Conservation (phyloP, 1,140 invertebrate genomes). For the Helicoverpa zea region DNA sequence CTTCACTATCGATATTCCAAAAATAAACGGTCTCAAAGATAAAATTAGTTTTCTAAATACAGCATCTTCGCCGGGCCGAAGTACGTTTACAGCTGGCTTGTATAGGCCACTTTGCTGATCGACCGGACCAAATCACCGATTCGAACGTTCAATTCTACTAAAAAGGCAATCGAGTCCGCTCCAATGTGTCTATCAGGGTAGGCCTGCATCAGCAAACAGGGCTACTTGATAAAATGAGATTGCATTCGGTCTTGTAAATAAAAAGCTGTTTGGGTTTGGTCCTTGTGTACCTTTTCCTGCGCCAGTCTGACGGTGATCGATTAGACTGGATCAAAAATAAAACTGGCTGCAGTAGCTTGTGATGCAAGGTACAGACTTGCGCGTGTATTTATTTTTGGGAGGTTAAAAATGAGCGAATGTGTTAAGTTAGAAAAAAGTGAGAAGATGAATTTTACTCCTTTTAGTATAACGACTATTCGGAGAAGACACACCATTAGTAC, state of each 20-base stretch:
- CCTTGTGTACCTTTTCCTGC: not conserved
- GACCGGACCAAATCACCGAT: constrained; percentile 27
- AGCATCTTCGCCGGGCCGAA: not conserved
- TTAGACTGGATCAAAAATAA: constrained; percentile 12
- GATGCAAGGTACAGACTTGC: not conserved
- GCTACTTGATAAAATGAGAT: constrained; percentile 26
- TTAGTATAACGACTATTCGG: too few relatives aligned
- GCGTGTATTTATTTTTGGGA: too few relatives aligned
- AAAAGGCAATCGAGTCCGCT: constrained; percentile 39
- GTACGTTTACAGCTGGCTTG: constrained; percentile 27
- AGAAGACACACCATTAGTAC: too few relatives aligned
- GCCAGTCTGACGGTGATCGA: not conserved
- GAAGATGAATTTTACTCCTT: not conserved
- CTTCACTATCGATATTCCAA: not conserved
- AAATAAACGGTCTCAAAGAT: not conserved
- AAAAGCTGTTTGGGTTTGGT: not conserved
- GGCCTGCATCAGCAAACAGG: constrained; percentile 42
- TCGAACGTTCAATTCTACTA: constrained; percentile 40
- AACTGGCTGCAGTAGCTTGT: not conserved
- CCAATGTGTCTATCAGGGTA: constrained; percentile 43
- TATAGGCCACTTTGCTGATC: constrained; percentile 43
- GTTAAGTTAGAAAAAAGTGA: too few relatives aligned
- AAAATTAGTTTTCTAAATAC: constrained; percentile 45
- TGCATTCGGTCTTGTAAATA: constrained; percentile 17
- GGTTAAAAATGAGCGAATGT: too few relatives aligned